Conservation (phyloP, 2,888 invertebrate species). For the Pterostichus madidus region DNA sequence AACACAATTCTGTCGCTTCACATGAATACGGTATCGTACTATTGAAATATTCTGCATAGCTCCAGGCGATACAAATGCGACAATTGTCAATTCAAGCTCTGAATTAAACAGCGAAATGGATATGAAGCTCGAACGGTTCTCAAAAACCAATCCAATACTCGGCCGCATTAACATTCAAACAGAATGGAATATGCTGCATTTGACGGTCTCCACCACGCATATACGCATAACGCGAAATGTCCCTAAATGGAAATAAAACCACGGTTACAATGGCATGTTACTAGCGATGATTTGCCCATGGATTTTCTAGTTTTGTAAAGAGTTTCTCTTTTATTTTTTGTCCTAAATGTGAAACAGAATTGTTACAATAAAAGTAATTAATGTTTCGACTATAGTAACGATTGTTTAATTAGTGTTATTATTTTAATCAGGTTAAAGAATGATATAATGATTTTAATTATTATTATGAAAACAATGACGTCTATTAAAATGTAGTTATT, state of each 20-base stretch:
- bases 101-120: slow-evolving; percentile 65
- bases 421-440: too few relatives aligned
- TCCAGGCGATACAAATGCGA: slow-evolving; percentile 73
- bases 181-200: slow-evolving; percentile 50
- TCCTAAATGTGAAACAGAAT: too few relatives aligned
- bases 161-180: slow-evolving; percentile 49
- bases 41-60: slow-evolving; percentile 72
- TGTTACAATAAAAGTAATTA: too few relatives aligned
- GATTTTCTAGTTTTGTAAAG: too few relatives aligned
- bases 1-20: slow-evolving; percentile 7
- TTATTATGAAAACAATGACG: too few relatives aligned
- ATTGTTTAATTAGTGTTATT: too few relatives aligned
- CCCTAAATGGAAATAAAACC: not conserved
- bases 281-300: too few relatives aligned
- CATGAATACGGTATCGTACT: slow-evolving; percentile 57
- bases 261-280: too few relatives aligned
- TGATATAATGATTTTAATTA: too few relatives aligned
- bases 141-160: slow-evolving; percentile 55
- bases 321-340: too few relatives aligned
- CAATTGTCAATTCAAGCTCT: slow-evolving; percentile 69
- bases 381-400: too few relatives aligned
- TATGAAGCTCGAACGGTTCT: slow-evolving; percentile 52
- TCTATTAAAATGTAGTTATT: too few relatives aligned
- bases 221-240: slow-evolving; percentile 15
- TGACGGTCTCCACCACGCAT: slow-evolving; percentile 19